Conservation (phyloP, 2,113 vertebrate species). For the Ictalurus punctatus region DNA sequence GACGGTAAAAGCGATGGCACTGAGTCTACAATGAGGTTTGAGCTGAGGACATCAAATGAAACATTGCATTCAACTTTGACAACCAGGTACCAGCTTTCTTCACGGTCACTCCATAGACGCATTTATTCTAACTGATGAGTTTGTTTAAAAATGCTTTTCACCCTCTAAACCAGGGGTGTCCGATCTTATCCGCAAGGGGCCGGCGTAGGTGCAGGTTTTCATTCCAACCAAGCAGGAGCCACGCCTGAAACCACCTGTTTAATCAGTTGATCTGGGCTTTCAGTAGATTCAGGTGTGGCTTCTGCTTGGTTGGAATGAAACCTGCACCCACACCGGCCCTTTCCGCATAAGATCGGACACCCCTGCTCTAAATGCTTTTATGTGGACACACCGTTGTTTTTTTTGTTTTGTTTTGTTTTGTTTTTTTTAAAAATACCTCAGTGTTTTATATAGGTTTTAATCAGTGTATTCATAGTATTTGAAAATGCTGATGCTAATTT, state of each 20-base stretch:
- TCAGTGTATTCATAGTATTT: not conserved
- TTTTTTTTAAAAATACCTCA: not conserved
- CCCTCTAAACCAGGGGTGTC: no score
- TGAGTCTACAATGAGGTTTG: conserved; percentile 57
- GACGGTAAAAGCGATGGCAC: conserved; percentile 52
- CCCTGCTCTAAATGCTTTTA: not conserved
- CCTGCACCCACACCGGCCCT: no score
- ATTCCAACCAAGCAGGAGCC: no score
- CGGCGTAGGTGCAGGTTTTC: no score
- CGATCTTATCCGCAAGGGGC: no score
- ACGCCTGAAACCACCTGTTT: no score
- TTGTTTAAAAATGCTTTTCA: not conserved
- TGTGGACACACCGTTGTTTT: not conserved
- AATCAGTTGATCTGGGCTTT: no score
- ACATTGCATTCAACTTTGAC: conserved; percentile 62
- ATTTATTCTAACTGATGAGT: not conserved
- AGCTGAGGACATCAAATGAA: conserved; percentile 67
- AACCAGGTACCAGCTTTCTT: conserved; percentile 44
- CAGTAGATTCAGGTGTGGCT: no score
- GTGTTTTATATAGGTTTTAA: not conserved
- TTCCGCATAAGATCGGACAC: no score
- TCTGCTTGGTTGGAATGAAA: no score
- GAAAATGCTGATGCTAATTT: not conserved
- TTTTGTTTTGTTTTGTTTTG: no score
- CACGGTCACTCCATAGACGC: not conserved